These are phyloP conservation scores for Oxystoma pomonae DNA, from an alignment of 2,888 invertebrate genomes.

Conservation along the genomic window DNA sequence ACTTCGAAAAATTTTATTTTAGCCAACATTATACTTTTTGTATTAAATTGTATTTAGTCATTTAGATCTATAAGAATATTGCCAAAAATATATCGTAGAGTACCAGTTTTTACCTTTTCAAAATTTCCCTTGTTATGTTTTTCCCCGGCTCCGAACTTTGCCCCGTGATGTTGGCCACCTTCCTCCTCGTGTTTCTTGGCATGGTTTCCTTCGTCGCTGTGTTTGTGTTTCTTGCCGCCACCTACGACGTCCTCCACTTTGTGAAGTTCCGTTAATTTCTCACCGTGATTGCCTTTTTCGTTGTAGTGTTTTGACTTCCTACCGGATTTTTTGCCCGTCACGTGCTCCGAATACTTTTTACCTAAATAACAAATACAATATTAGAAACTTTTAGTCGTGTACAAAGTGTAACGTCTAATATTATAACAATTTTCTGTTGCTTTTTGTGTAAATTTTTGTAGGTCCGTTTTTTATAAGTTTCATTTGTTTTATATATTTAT, in stretches of 20 bases:
- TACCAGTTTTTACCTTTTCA: too few relatives aligned
- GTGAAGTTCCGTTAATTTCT: slow-evolving; percentile 34
- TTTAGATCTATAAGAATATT: too few relatives aligned
- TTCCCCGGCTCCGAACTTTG: slow-evolving; percentile 36
- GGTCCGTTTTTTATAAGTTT: too few relatives aligned
- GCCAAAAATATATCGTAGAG: too few relatives aligned
- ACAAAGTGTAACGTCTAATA: too few relatives aligned
- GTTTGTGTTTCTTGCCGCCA: slow-evolving; percentile 41
- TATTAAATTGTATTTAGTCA: too few relatives aligned
- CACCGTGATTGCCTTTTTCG: slow-evolving; percentile 39
- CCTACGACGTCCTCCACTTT: slow-evolving; percentile 37
- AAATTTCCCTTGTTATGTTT: slow-evolving; percentile 39
- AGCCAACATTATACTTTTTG: too few relatives aligned
- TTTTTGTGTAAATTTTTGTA: too few relatives aligned
- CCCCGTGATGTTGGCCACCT: slow-evolving; percentile 38
- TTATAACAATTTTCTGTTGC: too few relatives aligned
- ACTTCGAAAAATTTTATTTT: too few relatives aligned
- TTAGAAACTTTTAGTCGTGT: too few relatives aligned
- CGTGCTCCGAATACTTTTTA: slow-evolving; percentile 22
- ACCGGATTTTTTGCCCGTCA: slow-evolving; percentile 31
- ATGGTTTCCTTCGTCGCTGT: slow-evolving; percentile 27
- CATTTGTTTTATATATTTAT: too few relatives aligned
- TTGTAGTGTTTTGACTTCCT: slow-evolving; percentile 38
- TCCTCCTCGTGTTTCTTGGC: slow-evolving; percentile 33
- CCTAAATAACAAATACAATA: slow-evolving; percentile 16